Evolutionary conservation across 1,140 invertebrate genomes (phyloP), one percentile per base, ranked within the genome.

Genomic region (Pseudomyrmex concolor): DNA sequence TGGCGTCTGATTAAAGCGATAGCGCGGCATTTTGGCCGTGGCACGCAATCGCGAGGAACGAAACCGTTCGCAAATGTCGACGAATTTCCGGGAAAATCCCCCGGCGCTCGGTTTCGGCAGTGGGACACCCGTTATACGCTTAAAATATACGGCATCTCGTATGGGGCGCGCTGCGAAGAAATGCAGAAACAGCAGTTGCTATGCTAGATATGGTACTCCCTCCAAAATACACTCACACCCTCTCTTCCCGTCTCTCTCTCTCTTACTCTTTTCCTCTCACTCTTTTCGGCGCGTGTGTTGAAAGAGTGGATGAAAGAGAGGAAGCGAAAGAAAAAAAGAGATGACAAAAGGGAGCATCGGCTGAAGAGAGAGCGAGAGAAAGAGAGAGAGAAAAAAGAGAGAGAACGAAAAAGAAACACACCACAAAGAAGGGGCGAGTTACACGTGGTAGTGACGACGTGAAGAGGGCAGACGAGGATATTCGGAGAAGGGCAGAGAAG

Each of bases 121-220:
- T 70, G 59, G 91, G 86, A 88, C 93, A 93, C 93, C 92, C 93
- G 92, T 91, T 93, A 93, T 90, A 91, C 84, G 86, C 76, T 89
- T 91, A 91, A 92, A 90, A 92, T 93, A 91, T 90, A 93, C 85
- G 86, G 86, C 89, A 89, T 90, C 73, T 87, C 84, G 86, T 82
- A 91, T 91, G 90, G 91, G 87, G 89, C 89, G 88, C 87, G 89
- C 85, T 91, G 91, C 89, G 92, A 91, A 93, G 92, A 93, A 93
- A 93, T 94, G 92, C 92, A 94, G 91, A 93, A 94, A 93, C 93
- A 93, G 92, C 93, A 94, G 93, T 94, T 94, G 93, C 93, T 93
- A 94, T 93, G 92, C 92, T 94, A 93, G 91, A 88, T 34, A 34
- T 91, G 90, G 91, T 89, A 90, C 89, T 90, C 91, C 89, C 90